These are phyloP conservation scores for Chrysodeixis includens DNA, from an alignment of 2,888 invertebrate species.

Conservation along the genomic window DNA sequence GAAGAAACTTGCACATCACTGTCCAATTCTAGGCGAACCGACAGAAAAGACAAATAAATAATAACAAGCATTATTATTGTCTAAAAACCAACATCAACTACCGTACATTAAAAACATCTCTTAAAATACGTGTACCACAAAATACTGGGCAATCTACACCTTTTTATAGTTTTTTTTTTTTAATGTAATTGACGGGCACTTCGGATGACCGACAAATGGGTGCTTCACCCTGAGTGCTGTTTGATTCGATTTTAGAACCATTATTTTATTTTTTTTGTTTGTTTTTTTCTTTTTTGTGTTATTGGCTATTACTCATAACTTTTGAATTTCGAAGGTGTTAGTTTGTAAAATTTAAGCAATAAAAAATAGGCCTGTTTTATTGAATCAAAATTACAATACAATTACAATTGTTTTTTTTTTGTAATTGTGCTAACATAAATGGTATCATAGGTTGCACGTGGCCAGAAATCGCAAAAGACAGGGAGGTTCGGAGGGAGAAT, in stretches of 20 bases:
- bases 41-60: background rate
- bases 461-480: too few species aligned
- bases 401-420: too few species aligned
- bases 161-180: conserved; percentile 29
- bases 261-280: conserved; percentile 36
- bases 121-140: conserved; percentile 18
- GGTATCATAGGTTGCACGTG: too few species aligned
- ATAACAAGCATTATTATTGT: conserved; percentile 3
- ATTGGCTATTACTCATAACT: background rate
- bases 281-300: conserved; percentile 22
- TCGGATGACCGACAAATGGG: conserved; percentile 37
- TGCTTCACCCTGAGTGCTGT: conserved; percentile 52
- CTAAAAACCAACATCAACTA: conserved; percentile 4
- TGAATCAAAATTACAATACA: too few species aligned
- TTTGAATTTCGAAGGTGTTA: background rate
- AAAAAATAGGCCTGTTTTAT: too few species aligned
- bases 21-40: background rate
- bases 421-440: too few species aligned
- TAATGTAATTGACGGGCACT: conserved; percentile 35
- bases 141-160: conserved; percentile 22
- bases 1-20: background rate
- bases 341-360: background rate
- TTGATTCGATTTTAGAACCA: conserved; percentile 58
- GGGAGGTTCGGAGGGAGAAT: too few species aligned
- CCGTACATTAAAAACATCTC: conserved; percentile 29